phyloP scores from a whole-genome alignment of 2,113 vertebrate species.

The Barnardius zonarius region DNA sequence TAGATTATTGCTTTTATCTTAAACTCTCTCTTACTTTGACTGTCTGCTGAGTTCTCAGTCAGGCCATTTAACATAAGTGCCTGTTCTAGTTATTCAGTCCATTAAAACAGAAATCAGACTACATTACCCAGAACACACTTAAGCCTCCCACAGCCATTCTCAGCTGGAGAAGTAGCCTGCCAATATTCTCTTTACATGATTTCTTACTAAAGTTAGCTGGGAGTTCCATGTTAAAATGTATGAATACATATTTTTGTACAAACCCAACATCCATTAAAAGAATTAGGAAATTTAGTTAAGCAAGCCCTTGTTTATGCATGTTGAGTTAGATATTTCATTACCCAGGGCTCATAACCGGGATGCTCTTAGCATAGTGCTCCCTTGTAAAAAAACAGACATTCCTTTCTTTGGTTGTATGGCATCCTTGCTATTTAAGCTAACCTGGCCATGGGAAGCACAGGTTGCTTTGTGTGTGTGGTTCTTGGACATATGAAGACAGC shows the following conservation, averaged over 20 bases:
- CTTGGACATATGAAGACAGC: background rate
- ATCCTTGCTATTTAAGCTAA: background rate
- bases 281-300: background rate
- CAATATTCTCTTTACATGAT: background rate
- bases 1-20: slow-evolving; percentile 16
- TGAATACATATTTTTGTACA: background rate
- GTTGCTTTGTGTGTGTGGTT: background rate
- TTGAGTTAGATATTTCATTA: slow-evolving; percentile 2
- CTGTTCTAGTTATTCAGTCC: slow-evolving; percentile 39
- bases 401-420: background rate
- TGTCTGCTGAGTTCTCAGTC: background rate
- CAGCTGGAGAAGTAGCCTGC: background rate
- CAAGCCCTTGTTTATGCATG: background rate
- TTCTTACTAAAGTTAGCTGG: background rate
- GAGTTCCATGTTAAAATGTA: background rate
- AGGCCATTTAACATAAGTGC: slow-evolving; percentile 45
- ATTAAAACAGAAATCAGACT: slow-evolving; percentile 60
- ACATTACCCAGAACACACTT: slow-evolving; percentile 54
- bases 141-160: slow-evolving; percentile 2
- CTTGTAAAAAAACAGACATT: background rate
- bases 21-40: background rate
- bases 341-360: background rate
- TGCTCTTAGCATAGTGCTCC: background rate
- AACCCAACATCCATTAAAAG: background rate
- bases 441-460: background rate